Conservation (phyloP, 2,113 vertebrate genomes). For the Aleadryas rufinucha region DNA sequence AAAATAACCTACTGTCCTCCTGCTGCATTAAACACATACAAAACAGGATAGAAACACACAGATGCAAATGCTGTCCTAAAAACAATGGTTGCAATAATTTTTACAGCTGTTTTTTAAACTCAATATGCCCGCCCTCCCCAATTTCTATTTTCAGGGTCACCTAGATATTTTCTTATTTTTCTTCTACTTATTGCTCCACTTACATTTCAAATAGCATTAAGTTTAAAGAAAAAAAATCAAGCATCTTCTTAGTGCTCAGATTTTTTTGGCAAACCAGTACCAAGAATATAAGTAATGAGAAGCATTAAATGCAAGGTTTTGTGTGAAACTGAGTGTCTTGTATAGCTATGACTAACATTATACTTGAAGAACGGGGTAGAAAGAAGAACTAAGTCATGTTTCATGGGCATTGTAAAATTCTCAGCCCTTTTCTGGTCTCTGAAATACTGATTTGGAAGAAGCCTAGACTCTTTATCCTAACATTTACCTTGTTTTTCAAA, state of each 20-base stretch:
- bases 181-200: not conserved
- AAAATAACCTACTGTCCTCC: not conserved
- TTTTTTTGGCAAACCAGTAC: not conserved
- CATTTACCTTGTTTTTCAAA: not conserved
- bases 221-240: not conserved
- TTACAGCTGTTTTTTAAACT: not conserved
- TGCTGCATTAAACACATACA: not conserved
- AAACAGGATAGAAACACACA: not conserved
- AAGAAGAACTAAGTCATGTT: not conserved
- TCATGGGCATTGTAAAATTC: not conserved
- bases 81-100: not conserved
- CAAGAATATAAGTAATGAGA: not conserved
- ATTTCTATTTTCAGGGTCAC: not conserved
- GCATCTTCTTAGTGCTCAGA: not conserved
- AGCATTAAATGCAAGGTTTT: not conserved
- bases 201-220: not conserved
- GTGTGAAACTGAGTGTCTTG: not conserved
- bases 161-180: not conserved
- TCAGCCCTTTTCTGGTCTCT: not conserved
- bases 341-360: not conserved
- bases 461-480: not conserved
- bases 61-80: not conserved
- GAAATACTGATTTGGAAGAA: not conserved
- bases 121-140: not conserved
- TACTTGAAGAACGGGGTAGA: not conserved